Evolutionary conservation across 2,113 vertebrate genomes (phyloP).

Genomic region (Tachycineta bicolor): DNA sequence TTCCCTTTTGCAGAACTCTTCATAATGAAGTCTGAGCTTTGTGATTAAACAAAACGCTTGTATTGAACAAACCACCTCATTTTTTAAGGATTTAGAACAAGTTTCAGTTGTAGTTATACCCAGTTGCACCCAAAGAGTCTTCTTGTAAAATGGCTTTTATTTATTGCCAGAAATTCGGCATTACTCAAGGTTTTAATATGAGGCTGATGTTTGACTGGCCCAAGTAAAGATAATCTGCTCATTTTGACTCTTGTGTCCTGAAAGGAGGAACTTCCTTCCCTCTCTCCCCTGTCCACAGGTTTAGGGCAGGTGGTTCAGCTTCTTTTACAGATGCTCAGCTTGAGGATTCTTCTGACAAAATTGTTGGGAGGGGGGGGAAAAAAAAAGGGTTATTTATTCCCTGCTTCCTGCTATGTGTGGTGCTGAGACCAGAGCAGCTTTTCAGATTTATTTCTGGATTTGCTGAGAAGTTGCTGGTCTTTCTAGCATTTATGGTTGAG

Average conservation of each 20-base stretch:
- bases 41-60: not conserved
- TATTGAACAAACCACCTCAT: not conserved
- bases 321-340: not conserved
- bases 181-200: not conserved
- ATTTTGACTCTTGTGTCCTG: not conserved
- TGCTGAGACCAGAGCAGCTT: not conserved
- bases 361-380: not conserved
- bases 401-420: not conserved
- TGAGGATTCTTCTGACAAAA: not conserved
- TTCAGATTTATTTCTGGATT: not conserved
- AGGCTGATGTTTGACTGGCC: not conserved
- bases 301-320: not conserved
- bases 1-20: not conserved
- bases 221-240: not conserved
- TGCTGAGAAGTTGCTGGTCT: not conserved
- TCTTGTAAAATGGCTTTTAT: not conserved
- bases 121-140: rapidly evolving
- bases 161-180: not conserved
- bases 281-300: rapidly evolving
- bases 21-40: not conserved
- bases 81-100: not conserved
- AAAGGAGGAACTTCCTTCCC: not conserved
- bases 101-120: not conserved
- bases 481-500: not conserved
- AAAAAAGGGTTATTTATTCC: not conserved